Evolutionary conservation across 92 coral and sea anemone species (phyloP).

Genomic region (Pocillopora meandrina): DNA sequence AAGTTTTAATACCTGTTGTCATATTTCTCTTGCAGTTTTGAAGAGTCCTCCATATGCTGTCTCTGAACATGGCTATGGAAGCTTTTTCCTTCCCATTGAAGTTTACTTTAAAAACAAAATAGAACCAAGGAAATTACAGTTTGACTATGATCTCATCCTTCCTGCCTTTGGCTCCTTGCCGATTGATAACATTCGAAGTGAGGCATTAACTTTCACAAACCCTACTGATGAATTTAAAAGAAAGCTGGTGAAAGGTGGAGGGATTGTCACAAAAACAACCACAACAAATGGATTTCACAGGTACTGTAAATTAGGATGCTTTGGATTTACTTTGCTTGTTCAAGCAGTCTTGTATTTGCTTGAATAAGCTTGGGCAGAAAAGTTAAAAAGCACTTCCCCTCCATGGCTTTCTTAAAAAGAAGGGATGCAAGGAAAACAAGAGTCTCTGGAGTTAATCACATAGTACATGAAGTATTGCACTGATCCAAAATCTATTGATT

Average conservation of each 20-base stretch:
- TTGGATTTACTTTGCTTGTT: no score
- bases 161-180: constrained; percentile 84
- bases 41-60: constrained; percentile 89
- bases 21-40: constrained; percentile 49
- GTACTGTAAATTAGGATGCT: constrained; percentile 9
- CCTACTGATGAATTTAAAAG: constrained; percentile 95
- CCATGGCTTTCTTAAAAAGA: no score
- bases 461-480: no score
- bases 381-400: no score
- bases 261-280: constrained; percentile 54
- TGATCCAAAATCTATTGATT: no score
- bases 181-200: constrained; percentile 88
- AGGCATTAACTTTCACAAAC: constrained; percentile 88
- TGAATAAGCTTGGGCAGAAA: no score
- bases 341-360: no score
- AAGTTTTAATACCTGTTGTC: neutral
- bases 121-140: constrained; percentile 85
- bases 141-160: constrained; percentile 83
- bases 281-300: constrained; percentile 52
- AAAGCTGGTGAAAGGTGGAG: constrained; percentile 90
- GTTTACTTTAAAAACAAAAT: constrained; percentile 95
- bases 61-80: constrained; percentile 91
- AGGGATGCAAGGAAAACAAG: no score
- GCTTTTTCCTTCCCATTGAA: constrained; percentile 86
- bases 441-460: no score